These are phyloP conservation scores for Drosophila anomalata DNA, from an alignment of 2,888 invertebrate species.

Conservation along the genomic window DNA sequence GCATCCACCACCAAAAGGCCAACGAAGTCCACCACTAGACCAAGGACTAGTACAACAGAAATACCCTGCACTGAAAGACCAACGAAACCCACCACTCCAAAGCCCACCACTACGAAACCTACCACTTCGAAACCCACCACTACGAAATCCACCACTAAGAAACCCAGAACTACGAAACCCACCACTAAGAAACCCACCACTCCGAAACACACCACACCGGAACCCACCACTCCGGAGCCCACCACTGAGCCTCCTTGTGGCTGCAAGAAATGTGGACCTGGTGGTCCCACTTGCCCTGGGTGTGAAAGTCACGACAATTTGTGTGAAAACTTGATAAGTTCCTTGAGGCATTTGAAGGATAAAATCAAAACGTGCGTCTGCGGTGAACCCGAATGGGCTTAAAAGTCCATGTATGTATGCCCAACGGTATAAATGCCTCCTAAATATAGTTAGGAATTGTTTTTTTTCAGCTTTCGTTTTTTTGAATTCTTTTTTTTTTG, in stretches of 20 bases:
- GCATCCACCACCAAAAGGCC: background rate
- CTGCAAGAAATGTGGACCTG: conserved; percentile 35
- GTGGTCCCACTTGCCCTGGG: conserved; percentile 10
- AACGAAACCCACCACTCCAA: background rate
- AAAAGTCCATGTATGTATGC: background rate
- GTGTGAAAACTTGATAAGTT: conserved; percentile 5
- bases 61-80: background rate
- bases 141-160: no score
- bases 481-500: conserved; percentile 2
- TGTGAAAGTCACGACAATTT: conserved; percentile 14
- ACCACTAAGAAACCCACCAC: no score
- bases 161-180: no score
- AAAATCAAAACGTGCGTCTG: conserved; percentile 35
- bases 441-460: background rate
- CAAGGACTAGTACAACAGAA: no score
- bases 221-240: background rate
- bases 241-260: conserved; percentile 4
- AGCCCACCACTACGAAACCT: background rate
- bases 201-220: background rate
- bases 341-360: background rate
- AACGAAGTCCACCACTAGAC: no score
- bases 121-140: background rate
- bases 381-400: background rate
- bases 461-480: background rate
- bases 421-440: background rate